phyloP scores from a whole-genome alignment of 2,797 vertebrate species.

The Acanthurus tractus region DNA sequence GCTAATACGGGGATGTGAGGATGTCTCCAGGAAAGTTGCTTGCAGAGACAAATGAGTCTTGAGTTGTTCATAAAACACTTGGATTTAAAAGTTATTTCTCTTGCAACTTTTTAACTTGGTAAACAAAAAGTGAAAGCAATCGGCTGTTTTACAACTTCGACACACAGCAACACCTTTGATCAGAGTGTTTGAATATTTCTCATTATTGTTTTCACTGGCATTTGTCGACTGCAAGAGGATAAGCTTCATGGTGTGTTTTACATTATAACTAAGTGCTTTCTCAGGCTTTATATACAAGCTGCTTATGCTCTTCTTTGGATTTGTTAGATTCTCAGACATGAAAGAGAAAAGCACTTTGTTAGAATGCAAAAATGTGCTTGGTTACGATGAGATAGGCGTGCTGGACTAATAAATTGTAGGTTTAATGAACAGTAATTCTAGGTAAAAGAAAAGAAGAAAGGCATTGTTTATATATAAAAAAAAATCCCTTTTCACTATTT shows the following conservation, averaged over 20 bases:
- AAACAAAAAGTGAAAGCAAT: slow-evolving; percentile 21
- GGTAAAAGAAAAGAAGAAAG: not conserved
- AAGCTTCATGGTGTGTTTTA: slow-evolving; percentile 39
- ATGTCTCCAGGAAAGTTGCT: slow-evolving; percentile 54
- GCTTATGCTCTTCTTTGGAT: slow-evolving; percentile 37
- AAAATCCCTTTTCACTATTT: not conserved
- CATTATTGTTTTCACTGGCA: slow-evolving; percentile 4
- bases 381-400: not conserved
- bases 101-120: slow-evolving; percentile 11
- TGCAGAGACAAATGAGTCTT: slow-evolving; percentile 34
- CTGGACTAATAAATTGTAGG: slow-evolving; percentile 27
- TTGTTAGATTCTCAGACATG: slow-evolving; percentile 45
- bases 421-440: slow-evolving; percentile 46
- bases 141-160: slow-evolving; percentile 1
- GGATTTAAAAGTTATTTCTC: not conserved
- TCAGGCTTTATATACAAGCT: slow-evolving; percentile 40
- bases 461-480: not conserved
- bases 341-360: slow-evolving; percentile 39
- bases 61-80: not conserved
- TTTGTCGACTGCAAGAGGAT: slow-evolving; percentile 8
- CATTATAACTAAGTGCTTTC: slow-evolving; percentile 33
- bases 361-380: not conserved
- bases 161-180: slow-evolving; percentile 4
- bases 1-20: slow-evolving; percentile 60
- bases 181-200: slow-evolving; percentile 1